phyloP scores from a whole-genome alignment of 1,140 invertebrate species.

The Bombus superbus region DNA sequence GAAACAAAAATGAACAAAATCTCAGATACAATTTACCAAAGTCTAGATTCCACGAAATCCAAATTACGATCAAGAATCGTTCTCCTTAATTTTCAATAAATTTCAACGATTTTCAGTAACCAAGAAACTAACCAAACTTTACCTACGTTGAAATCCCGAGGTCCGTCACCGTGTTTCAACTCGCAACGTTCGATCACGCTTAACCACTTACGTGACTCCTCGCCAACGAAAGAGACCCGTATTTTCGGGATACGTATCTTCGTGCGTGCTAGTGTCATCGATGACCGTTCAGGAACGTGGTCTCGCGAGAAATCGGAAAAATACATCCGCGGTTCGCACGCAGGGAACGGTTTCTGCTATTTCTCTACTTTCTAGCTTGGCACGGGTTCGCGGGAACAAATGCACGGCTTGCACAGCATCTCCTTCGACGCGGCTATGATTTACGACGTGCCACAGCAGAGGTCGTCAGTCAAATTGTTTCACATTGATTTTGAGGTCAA shows the following conservation, averaged over 20 bases:
- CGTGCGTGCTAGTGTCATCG: neutral
- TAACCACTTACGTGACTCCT: neutral
- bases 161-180: neutral
- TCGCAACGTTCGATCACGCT: neutral
- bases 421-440: conserved; percentile 52
- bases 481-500: conserved; percentile 69
- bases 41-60: no score
- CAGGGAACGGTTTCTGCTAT: neutral
- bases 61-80: no score
- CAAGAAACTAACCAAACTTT: no score
- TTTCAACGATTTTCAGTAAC: no score
- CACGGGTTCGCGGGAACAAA: neutral
- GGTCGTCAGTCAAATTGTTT: conserved; percentile 69
- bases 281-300: neutral
- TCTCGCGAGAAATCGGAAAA: neutral
- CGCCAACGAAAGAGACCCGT: neutral
- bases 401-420: neutral
- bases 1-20: no score
- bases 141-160: no score
- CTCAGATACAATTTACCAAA: no score
- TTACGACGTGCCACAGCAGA: conserved; percentile 60
- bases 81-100: no score
- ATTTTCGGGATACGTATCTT: neutral
- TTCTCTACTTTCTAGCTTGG: conserved; percentile 17
- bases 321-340: neutral